These are phyloP conservation scores for Trigoniulus corallinus DNA, from an alignment of 1,140 invertebrate genomes.

Conservation along the genomic window DNA sequence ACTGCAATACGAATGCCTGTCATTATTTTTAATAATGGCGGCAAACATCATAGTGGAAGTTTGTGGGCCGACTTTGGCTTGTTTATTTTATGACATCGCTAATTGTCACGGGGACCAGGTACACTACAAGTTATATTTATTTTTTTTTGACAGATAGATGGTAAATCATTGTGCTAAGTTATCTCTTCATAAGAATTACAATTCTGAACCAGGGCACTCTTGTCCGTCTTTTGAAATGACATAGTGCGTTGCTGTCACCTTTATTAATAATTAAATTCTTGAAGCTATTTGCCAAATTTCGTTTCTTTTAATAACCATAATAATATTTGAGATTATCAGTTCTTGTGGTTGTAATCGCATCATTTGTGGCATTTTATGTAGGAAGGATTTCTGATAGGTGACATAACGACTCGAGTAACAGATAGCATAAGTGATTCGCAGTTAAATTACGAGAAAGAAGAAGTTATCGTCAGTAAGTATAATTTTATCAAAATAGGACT, in stretches of 20 bases:
- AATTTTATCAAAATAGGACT: background rate
- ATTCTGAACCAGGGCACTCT: no score
- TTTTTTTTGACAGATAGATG: no score
- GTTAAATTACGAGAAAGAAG: background rate
- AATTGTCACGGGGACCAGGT: background rate
- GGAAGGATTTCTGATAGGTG: constrained; percentile 4
- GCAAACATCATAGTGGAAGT: background rate
- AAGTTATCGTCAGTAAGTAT: constrained; percentile 2
- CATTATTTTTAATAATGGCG: background rate
- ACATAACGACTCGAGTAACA: background rate
- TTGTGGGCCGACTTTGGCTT: background rate
- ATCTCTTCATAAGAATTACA: no score
- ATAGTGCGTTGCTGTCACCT: background rate
- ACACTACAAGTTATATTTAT: no score
- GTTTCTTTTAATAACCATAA: background rate
- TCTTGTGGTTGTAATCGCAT: no score
- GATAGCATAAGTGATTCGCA: constrained; percentile 1
- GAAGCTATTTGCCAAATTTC: background rate
- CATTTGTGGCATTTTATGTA: no score
- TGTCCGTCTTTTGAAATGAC: background rate
- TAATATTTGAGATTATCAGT: background rate
- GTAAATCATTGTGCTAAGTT: no score
- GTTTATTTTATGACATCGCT: background rate
- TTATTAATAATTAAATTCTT: no score
- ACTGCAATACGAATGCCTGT: no score